Evolutionary conservation across 1,140 invertebrate genomes (phyloP).

Genomic region (Pentalonia nigronervosa): DNA sequence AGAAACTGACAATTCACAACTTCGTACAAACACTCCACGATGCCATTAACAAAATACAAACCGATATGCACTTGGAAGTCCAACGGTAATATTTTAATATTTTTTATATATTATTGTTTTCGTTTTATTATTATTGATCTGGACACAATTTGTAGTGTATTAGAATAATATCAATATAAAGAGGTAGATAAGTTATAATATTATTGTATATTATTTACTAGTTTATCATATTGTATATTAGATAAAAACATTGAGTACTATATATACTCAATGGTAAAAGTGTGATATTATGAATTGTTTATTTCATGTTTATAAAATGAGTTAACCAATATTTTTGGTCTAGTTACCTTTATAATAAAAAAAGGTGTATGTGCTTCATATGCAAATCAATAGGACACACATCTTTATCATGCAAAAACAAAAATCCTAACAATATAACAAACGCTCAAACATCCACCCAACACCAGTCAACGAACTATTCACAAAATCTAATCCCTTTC

Average conservation of each 20-base stretch:
- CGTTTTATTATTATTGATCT: background rate
- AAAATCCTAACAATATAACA: no score
- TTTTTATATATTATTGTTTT: background rate
- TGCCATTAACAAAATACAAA: slow-evolving; percentile 72
- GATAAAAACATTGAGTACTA: background rate
- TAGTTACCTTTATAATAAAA: background rate
- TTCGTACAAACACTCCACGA: slow-evolving; percentile 75
- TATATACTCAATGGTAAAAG: background rate
- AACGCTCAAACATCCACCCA: no score
- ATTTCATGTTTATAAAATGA: background rate
- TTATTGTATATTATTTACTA: background rate
- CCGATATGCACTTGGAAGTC: slow-evolving; percentile 71
- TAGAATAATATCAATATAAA: background rate
- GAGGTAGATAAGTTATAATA: background rate
- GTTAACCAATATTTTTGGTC: background rate
- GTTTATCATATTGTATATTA: background rate
- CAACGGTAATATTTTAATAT: slow-evolving; percentile 65
- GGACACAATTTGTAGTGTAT: background rate
- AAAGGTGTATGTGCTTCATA: no score
- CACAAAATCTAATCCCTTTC: no score
- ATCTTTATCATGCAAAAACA: no score
- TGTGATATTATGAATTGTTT: background rate
- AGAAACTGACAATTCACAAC: slow-evolving; percentile 72
- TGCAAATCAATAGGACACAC: no score
- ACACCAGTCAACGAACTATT: no score